Base-by-base conservation (phyloP, 2,888 invertebrate genomes). In the Drosophila acutilabella region DNA sequence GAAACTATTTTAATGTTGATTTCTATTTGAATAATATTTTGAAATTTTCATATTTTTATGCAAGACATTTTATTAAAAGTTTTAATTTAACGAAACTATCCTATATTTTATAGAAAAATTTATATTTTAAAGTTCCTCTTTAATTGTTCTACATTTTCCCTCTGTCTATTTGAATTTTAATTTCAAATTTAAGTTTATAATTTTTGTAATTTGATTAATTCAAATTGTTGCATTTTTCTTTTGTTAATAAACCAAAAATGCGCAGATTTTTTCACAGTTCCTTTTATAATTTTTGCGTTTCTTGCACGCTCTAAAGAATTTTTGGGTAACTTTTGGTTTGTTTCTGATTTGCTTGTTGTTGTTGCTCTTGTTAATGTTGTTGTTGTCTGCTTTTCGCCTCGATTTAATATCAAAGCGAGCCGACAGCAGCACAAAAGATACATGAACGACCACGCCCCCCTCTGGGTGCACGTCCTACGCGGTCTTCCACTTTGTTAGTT, bases 401-500 rank as follows among this genome's bases (percentile, higher is more conserved):
- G 77, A 85, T 85, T 84, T 84, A 88, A 85, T 84, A 84, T 84
- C 83, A 84, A 84, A 84, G 83, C 64, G 20, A 73, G 78, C 83
- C 83, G 83, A 71, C 81, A 75, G 75, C 77, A 64, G 74, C 65
- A 74, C 74, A 74, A 77, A 77, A 66, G 74, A 78, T 78, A 76
- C 77, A 65, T 56, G 52, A 30, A 44, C 65, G 10, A 18, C 45
- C 16, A 66, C 60, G 60, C 61, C 78, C 42, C 65, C 57, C 52
- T 65, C 44, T 58, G 56, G 64, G 38, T 64, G 75, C 70, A 64
- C 80, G 69, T 79, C 80, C 80, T 80, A 80, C 76, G 70, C 78
- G 73, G 79, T 78, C 81, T 80, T 80, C 78, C 78, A 80, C 79
- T 71, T 78, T 80, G 81, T 78, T 81, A 78, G 81, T 81, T 81